Conservation (phyloP, 2,113 vertebrate species). For the human (Homo sapiens) region DNA sequence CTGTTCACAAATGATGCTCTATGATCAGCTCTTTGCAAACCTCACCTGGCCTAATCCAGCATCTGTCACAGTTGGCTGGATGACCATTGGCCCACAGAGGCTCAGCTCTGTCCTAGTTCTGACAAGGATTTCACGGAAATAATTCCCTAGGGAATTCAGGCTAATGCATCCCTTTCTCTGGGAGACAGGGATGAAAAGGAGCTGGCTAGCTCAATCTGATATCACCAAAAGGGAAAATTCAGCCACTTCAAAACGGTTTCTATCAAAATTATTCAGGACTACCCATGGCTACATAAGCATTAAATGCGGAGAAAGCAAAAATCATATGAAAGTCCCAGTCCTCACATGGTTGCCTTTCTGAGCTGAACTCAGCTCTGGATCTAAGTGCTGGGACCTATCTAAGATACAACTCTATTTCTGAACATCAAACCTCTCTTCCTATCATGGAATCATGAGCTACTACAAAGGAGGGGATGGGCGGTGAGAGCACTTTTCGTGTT, state of each 20-base stretch:
- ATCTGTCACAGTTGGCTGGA: background rate
- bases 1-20: background rate
- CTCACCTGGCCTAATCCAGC: constrained; percentile 40
- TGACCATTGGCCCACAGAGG: background rate
- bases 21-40: constrained; percentile 54
- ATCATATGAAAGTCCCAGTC: background rate
- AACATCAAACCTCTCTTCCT: background rate
- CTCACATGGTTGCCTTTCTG: background rate
- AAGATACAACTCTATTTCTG: background rate
- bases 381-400: background rate
- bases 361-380: background rate
- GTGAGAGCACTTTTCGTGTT: background rate
- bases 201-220: background rate
- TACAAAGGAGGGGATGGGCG: background rate
- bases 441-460: background rate
- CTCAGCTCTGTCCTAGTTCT: background rate
- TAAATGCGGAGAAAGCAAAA: background rate
- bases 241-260: background rate
- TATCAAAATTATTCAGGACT: background rate
- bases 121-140: background rate
- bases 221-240: background rate
- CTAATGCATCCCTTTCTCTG: background rate
- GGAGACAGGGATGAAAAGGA: background rate
- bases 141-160: background rate
- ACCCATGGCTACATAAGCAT: background rate